Percentiles rank a stretch among this genome's conserved stretches.
Conservation (phyloP, 2,113 vertebrate species). For the Xiphophorus maculatus region DNA sequence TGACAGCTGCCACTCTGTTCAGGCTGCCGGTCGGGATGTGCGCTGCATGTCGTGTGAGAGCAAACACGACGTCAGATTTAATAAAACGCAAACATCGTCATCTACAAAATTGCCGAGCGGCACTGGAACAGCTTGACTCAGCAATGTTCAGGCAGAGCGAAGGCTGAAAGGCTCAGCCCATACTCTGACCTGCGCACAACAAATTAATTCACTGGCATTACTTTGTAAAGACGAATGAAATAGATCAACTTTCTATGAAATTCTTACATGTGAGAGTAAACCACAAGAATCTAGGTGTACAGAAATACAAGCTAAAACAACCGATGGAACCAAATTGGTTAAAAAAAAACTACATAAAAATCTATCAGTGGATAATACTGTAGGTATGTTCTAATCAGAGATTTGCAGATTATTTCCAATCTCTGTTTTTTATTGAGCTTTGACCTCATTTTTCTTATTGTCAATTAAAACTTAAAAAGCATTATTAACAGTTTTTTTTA, state of each 20-base stretch:
- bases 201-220: background rate
- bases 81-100: background rate
- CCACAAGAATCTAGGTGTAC: background rate
- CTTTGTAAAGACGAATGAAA: background rate
- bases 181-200: background rate
- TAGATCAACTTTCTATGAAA: background rate
- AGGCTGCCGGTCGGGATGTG: constrained; percentile 19
- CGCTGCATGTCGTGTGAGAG: background rate
- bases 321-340: too few species aligned
- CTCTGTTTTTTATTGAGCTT: background rate
- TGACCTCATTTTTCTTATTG: background rate
- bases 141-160: background rate
- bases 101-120: background rate
- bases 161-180: background rate
- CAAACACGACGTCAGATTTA: constrained; percentile 48
- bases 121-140: constrained; percentile 4
- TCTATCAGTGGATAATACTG: too few species aligned
- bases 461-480: background rate
- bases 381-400: background rate
- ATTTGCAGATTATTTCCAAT: background rate
- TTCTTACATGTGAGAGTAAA: background rate
- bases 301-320: background rate
- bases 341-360: too few species aligned
- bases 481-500: too few species aligned
- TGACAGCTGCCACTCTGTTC: constrained; percentile 33